These are phyloP conservation scores for Drosophila meridiana DNA, from an alignment of 2,888 invertebrate species.

Conservation along the genomic window DNA sequence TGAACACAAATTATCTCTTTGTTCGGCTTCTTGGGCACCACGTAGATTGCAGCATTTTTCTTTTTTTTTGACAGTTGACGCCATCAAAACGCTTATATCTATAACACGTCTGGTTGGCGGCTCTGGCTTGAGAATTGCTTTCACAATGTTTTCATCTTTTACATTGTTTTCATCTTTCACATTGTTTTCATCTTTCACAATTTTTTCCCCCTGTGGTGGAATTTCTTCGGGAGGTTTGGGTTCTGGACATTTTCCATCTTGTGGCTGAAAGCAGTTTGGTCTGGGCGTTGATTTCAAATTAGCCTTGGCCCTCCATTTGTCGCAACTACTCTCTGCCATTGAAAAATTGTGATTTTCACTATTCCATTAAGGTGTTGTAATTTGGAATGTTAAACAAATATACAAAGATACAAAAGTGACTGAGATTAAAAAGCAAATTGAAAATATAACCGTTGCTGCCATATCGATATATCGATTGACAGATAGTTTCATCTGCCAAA, in stretches of 20 bases:
- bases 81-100: constrained; percentile 22
- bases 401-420: not conserved
- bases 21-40: constrained; percentile 36
- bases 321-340: constrained; percentile 55
- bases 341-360: not conserved
- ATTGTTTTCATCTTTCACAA: not conserved
- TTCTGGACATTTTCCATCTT: constrained; percentile 48
- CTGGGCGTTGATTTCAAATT: constrained; percentile 4
- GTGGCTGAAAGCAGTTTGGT: constrained; percentile 44
- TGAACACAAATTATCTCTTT: constrained; percentile 49
- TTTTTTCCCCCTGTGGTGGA: not conserved
- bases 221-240: constrained; percentile 6
- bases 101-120: constrained; percentile 33
- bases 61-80: not conserved
- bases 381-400: constrained; percentile 6
- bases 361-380: constrained; percentile 31
- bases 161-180: constrained; percentile 4
- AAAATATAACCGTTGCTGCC: not conserved
- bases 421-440: not conserved
- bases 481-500: not conserved
- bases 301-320: constrained; percentile 24
- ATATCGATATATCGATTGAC: constrained; percentile 34
- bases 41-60: constrained; percentile 38
- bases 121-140: constrained; percentile 34
- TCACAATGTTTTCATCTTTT: constrained; percentile 7